Conservation (phyloP, 2,797 vertebrate genomes). For the Hirundo rustica region DNA sequence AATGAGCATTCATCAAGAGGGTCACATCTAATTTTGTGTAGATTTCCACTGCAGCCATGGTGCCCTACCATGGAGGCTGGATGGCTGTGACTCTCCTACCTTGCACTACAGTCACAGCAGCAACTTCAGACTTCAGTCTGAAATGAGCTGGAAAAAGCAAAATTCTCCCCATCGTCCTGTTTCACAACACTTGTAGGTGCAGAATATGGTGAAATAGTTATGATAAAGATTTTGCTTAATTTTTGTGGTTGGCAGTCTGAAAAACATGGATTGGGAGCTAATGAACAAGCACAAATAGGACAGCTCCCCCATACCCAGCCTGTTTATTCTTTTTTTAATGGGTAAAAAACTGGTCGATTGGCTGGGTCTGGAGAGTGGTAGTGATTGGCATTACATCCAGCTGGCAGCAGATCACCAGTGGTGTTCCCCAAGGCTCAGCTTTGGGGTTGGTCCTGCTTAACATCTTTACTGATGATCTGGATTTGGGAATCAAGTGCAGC, state of each 20-base stretch:
- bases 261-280: background rate
- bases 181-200: background rate
- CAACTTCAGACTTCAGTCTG: background rate
- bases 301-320: background rate
- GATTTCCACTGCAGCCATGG: background rate
- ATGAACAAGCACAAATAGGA: background rate
- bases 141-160: background rate
- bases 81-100: background rate
- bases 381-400: background rate
- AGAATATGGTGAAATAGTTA: background rate
- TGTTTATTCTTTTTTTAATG: background rate
- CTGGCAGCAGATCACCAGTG: background rate
- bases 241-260: background rate
- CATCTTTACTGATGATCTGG: background rate
- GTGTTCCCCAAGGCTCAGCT: background rate
- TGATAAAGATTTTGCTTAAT: background rate
- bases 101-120: background rate
- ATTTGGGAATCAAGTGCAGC: background rate
- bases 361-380: background rate
- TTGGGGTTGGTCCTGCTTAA: background rate
- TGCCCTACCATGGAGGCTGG: background rate
- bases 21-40: background rate
- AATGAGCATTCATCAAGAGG: background rate
- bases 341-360: background rate
- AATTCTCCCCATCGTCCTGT: background rate